phyloP scores from a whole-genome alignment of 1,140 invertebrate genomes.

The Drosophila triauraria region DNA sequence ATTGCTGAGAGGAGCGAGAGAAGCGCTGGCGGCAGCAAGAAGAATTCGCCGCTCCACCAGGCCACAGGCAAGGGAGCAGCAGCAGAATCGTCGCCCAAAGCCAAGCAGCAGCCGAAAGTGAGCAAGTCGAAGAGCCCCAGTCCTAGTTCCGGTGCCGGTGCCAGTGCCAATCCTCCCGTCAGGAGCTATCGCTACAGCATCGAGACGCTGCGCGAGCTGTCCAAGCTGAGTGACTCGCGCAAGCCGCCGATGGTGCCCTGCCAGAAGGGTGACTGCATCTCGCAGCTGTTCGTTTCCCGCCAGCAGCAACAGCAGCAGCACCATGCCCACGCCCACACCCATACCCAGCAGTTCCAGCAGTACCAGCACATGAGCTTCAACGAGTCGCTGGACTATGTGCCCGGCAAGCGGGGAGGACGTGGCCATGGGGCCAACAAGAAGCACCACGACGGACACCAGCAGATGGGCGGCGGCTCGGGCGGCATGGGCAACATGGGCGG shows the following conservation, averaged over 20 bases:
- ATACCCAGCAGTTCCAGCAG: conserved; percentile 58
- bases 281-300: conserved; percentile 75
- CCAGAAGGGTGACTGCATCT: conserved; percentile 75
- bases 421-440: conserved; percentile 65
- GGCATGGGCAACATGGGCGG: conserved; percentile 31
- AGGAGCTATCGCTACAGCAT: conserved; percentile 58
- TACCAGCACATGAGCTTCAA: conserved; percentile 77
- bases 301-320: conserved; percentile 74
- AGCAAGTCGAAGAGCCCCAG: conserved; percentile 15
- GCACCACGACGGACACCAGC: conserved; percentile 68
- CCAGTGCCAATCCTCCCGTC: background rate
- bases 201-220: conserved; percentile 65
- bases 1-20: background rate
- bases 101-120: background rate
- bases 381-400: conserved; percentile 72
- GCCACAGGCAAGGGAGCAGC: background rate
- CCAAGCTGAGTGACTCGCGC: conserved; percentile 60
- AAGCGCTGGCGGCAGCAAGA: conserved; percentile 32
- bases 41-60: conserved; percentile 40
- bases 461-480: conserved; percentile 47
- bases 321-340: conserved; percentile 49
- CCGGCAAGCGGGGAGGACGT: conserved; percentile 70
- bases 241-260: conserved; percentile 76
- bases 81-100: background rate
- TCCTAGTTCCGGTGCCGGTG: conserved; percentile 6